A percentile compares a stretch with the other conserved stretches of the same genome.
Conservation (phyloP, 2,113 vertebrate species). For the Paradoxurus hermaphroditus region DNA sequence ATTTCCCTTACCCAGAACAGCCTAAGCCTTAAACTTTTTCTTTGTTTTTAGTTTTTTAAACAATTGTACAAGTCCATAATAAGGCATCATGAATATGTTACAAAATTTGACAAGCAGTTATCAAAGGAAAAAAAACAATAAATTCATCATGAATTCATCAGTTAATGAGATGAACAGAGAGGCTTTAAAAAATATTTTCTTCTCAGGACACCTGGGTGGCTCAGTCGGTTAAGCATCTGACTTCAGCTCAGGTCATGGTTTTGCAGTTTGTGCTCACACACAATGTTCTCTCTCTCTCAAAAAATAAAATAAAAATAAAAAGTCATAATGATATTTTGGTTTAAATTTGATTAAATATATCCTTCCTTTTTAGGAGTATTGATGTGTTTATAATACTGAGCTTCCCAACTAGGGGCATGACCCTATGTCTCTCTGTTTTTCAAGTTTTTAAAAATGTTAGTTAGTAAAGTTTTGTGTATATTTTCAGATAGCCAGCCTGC, state of each 20-base stretch:
- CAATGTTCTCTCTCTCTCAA: too few relatives aligned
- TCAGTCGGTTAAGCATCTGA: too few relatives aligned
- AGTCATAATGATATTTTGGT: background rate
- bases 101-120: background rate
- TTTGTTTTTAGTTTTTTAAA: background rate
- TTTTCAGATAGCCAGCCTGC: background rate
- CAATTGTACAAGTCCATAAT: background rate
- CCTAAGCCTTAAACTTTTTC: background rate
- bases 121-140: background rate
- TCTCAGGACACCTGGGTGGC: too few relatives aligned
- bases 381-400: background rate
- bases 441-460: background rate
- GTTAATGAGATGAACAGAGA: background rate
- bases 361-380: background rate
- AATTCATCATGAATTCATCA: background rate
- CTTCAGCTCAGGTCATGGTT: too few relatives aligned
- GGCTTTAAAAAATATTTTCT: background rate
- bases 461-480: background rate
- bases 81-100: background rate
- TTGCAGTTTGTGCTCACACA: too few relatives aligned
- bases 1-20: background rate
- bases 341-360: background rate
- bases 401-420: background rate
- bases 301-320: background rate
- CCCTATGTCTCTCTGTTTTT: background rate